Base-by-base conservation (phyloP, 2,888 invertebrate species). In the Drosophila multiciliata region DNA sequence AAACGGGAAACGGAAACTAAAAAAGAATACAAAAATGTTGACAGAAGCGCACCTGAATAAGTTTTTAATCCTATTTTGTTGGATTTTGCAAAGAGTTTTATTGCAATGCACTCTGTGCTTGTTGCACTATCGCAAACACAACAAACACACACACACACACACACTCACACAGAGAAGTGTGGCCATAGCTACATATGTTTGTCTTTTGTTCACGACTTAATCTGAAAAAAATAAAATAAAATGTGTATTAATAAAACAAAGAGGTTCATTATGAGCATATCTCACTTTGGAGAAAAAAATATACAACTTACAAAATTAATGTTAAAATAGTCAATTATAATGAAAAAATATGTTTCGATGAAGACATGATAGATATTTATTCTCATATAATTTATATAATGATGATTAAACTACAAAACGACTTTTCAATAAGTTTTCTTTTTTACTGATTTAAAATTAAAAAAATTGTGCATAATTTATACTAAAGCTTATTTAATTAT, bases 11-110 rank as follows among this genome's bases (percentile, higher is more conserved):
- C 62, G 65, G 59, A 67, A 64, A 72, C 72, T 38, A 63, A 48
- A 12, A 32, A 55, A 45, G 58, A 72, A 60, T 15, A 5, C 12
- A 58, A 53, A 60, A 50, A 32, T 62, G 32, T 53, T 45, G 3
- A 11, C 52, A 58, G 70, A 23, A 45, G 45, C 26, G 26, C 55
- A 70, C 73, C 81, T 73, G 78, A 85, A 85, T 79, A 86, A 79
- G 73, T 88, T 86, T 86, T 88, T 86, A 85, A 88, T 85, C 83
- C 83, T 68, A 86, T 88, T 80, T 76, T 66, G 83, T 74, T 86
- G 76, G 72, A 71, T 77, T 77, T 85, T 78, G 57, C 49, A 78
- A 59, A 71, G 53, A 62, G 58, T 69, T 73, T 54, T 49, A 53
- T 63, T 65, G 62, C 57, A 53, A 50, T 52, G 48, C 66, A 54